These are phyloP conservation scores for Micromys minutus DNA, from an alignment of 2,113 vertebrate genomes.

Conservation along the genomic window DNA sequence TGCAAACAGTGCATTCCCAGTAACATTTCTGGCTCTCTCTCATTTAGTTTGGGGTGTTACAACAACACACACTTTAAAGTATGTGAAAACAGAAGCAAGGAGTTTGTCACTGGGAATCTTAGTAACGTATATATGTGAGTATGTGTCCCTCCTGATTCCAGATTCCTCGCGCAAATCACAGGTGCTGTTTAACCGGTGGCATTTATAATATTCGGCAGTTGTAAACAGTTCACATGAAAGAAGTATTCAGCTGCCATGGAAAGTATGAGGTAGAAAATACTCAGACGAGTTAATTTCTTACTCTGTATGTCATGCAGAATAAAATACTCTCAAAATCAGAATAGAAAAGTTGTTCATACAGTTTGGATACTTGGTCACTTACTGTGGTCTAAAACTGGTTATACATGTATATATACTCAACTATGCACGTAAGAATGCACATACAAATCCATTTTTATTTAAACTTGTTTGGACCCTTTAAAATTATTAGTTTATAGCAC, in stretches of 20 bases:
- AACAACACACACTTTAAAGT: neutral
- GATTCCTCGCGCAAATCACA: slow-evolving; percentile 27
- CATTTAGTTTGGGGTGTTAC: neutral
- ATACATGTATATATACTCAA: neutral
- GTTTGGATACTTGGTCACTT: neutral
- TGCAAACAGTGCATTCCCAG: neutral
- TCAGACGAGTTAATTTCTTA: slow-evolving; percentile 15
- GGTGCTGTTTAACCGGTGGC: slow-evolving; percentile 18
- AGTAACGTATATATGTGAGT: neutral
- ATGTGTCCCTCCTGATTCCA: neutral
- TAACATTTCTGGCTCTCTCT: neutral
- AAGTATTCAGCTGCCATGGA: slow-evolving; percentile 4
- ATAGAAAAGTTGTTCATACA: slow-evolving; percentile 44
- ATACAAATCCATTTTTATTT: neutral
- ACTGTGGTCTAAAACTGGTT: neutral
- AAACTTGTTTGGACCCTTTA: slow-evolving; percentile 25
- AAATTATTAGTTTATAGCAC: neutral
- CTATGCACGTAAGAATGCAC: neutral
- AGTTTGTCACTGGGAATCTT: neutral
- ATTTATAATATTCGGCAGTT: slow-evolving; percentile 17
- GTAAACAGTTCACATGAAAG: slow-evolving; percentile 40
- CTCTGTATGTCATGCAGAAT: neutral
- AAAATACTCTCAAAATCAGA: neutral
- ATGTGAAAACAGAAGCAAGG: neutral
- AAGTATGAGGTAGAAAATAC: slow-evolving; percentile 31